Conservation (phyloP, 1,140 invertebrate genomes). For the Drosophila subobscura region DNA sequence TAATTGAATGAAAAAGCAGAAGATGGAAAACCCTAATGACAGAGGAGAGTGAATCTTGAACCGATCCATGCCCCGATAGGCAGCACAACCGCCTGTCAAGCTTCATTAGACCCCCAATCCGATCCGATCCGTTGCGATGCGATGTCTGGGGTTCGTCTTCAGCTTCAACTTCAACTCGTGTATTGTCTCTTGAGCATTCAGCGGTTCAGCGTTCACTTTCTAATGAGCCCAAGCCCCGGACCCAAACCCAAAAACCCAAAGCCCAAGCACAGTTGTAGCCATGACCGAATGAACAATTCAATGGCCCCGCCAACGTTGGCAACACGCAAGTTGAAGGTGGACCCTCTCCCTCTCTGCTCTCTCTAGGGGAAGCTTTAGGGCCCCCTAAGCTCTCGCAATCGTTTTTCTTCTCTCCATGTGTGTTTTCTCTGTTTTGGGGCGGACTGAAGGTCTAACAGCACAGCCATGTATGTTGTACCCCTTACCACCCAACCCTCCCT, state of each 20-base stretch:
- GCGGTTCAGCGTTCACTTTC: conserved; percentile 68
- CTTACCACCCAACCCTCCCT: conserved; percentile 19
- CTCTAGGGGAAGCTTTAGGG: not conserved
- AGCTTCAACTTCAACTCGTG: conserved; percentile 1
- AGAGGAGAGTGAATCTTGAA: conserved; percentile 54
- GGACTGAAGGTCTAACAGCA: conserved; percentile 60
- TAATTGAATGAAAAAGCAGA: conserved; percentile 63
- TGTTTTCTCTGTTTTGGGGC: conserved; percentile 54
- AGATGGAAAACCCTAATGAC: conserved; percentile 39
- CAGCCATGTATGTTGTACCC: conserved; percentile 29
- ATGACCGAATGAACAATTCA: conserved; percentile 73
- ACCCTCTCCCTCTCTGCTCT: conserved; percentile 15
- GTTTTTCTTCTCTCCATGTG: conserved; percentile 35
- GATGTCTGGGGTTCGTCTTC: too few relatives aligned
- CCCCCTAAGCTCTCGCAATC: conserved; percentile 67
- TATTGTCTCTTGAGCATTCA: conserved; percentile 53
- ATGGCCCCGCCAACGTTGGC: conserved; percentile 55
- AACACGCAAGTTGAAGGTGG: conserved; percentile 74
- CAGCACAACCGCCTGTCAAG: conserved; percentile 21
- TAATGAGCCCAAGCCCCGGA: conserved; percentile 49
- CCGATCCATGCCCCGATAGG: conserved; percentile 51
- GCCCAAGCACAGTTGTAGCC: conserved; percentile 52
- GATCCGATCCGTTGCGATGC: not conserved
- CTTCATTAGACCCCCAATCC: conserved; percentile 49
- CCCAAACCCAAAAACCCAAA: not conserved